Percentiles rank a stretch among this genome's conserved stretches.
Evolutionary conservation across 1,140 invertebrate genomes (phyloP).

Genomic region (Pseudomyrmex pallidus): DNA sequence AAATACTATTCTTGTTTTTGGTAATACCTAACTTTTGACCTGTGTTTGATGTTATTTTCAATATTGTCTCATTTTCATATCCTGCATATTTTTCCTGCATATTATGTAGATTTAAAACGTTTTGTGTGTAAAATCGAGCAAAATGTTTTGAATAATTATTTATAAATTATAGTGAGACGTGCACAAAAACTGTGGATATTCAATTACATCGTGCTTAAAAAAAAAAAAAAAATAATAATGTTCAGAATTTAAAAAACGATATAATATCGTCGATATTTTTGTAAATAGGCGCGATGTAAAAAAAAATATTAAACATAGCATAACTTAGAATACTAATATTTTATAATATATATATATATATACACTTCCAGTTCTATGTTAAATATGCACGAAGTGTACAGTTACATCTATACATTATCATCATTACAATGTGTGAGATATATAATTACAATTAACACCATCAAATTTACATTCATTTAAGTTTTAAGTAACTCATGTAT

Average conservation of each 20-base stretch:
- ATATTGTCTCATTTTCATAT: slow-evolving; percentile 45
- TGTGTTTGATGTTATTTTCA: slow-evolving; percentile 22
- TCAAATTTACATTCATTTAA: slow-evolving; percentile 70
- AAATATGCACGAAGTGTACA: slow-evolving; percentile 57
- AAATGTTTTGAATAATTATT: background rate
- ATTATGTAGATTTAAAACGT: background rate
- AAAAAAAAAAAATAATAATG: no score
- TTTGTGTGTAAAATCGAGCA: background rate
- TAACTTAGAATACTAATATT: slow-evolving; percentile 57
- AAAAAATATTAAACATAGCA: slow-evolving; percentile 44
- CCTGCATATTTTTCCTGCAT: slow-evolving; percentile 2
- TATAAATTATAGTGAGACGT: no score
- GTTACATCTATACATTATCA: slow-evolving; percentile 23
- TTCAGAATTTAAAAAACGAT: background rate
- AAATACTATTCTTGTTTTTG: slow-evolving; percentile 30
- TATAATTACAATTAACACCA: slow-evolving; percentile 46
- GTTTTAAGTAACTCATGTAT: slow-evolving; percentile 69
- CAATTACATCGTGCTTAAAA: no score
- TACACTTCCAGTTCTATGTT: slow-evolving; percentile 30
- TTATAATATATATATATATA: slow-evolving; percentile 27
- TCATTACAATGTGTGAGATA: slow-evolving; percentile 22
- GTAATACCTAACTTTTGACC: slow-evolving; percentile 15
- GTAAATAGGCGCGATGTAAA: slow-evolving; percentile 35
- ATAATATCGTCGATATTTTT: slow-evolving; percentile 1
- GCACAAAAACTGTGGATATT: no score